Conservation (phyloP, 2,113 vertebrate genomes). For the Sialia sialis region DNA sequence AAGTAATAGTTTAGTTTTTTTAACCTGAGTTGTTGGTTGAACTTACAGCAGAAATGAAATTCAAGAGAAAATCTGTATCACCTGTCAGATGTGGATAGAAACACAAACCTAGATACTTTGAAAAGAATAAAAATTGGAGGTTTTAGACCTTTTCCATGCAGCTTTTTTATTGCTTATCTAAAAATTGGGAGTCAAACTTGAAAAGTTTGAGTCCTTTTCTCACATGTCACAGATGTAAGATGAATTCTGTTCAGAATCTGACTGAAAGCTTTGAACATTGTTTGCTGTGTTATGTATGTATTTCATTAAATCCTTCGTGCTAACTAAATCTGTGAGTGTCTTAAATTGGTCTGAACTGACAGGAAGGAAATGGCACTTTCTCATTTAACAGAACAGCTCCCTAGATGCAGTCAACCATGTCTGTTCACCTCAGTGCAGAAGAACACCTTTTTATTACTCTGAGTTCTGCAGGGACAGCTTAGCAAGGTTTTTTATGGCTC, state of each 20-base stretch:
- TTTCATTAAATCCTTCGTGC: slow-evolving; percentile 44
- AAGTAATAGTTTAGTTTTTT: not conserved
- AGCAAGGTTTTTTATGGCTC: slow-evolving; percentile 62
- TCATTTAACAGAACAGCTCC: slow-evolving; percentile 63
- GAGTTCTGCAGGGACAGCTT: slow-evolving; percentile 66
- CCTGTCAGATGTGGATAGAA: not conserved
- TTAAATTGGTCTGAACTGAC: slow-evolving; percentile 59
- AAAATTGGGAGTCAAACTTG: not conserved
- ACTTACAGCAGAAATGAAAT: not conserved
- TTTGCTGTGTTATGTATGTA: not conserved
- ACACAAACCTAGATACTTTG: not conserved
- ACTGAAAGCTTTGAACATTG: slow-evolving; percentile 5
- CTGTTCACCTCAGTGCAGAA: slow-evolving; percentile 63
- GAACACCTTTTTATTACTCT: slow-evolving; percentile 64
- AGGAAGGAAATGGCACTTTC: slow-evolving; percentile 56
- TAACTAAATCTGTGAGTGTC: slow-evolving; percentile 40
- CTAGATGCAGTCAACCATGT: slow-evolving; percentile 64
- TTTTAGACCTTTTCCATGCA: not conserved
- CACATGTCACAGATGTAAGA: not conserved
- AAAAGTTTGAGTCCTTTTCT: not conserved
- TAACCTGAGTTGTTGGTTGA: not conserved
- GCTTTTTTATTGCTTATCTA: not conserved
- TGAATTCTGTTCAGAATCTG: not conserved
- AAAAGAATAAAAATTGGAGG: not conserved
- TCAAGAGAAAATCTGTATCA: not conserved